These are phyloP conservation scores for Pteronura brasiliensis DNA, from an alignment of 2,113 vertebrate genomes.

Conservation along the genomic window DNA sequence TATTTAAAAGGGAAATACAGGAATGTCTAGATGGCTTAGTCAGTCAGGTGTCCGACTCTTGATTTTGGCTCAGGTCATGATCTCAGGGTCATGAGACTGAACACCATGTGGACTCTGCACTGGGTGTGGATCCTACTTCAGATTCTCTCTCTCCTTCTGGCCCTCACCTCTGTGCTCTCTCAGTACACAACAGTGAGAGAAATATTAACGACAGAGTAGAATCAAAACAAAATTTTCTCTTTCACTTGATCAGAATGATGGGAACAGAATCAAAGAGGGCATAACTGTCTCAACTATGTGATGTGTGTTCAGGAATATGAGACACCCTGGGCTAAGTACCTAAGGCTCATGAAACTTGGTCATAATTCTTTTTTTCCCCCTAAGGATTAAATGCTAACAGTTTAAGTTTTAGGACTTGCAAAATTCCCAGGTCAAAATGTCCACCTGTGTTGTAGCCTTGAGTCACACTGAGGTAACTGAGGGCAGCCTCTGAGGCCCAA, in stretches of 20 bases:
- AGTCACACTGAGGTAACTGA: neutral
- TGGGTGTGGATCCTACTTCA: neutral
- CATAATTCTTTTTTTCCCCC: neutral
- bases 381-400: neutral
- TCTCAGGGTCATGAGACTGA: neutral
- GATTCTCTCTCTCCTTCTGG: neutral
- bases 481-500: neutral
- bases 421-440: neutral
- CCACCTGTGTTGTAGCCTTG: neutral
- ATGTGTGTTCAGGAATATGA: neutral
- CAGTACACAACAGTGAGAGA: neutral
- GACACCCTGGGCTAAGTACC: neutral
- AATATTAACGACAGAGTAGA: neutral
- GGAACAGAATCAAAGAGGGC: neutral
- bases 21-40: too few species aligned
- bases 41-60: neutral
- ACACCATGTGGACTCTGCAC: neutral
- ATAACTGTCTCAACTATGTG: neutral
- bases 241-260: neutral
- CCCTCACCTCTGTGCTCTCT: neutral
- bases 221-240: neutral
- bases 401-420: neutral
- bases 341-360: neutral
- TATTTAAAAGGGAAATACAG: neutral
- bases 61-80: neutral